Evolutionary conservation across 2,888 invertebrate genomes (phyloP).

Genomic region (Acanthacorydalis orientalis): DNA sequence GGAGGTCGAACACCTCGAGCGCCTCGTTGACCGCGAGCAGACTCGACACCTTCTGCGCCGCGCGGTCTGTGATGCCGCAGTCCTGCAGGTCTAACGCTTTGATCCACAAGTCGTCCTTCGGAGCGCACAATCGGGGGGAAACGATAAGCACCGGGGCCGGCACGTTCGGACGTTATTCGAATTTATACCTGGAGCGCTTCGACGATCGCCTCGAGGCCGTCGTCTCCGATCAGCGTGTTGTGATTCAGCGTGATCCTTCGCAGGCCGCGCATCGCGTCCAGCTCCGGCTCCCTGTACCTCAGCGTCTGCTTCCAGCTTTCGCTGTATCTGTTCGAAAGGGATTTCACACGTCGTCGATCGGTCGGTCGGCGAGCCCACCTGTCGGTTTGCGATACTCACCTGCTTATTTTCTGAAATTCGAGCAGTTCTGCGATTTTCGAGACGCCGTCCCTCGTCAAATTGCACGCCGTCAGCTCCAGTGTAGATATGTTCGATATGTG

Average conservation of each 20-base stretch:
- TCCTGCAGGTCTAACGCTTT: slow-evolving; percentile 62
- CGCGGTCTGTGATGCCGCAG: slow-evolving; percentile 50
- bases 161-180: neutral
- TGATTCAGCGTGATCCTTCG: slow-evolving; percentile 50
- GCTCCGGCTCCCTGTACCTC: slow-evolving; percentile 55
- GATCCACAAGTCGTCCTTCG: slow-evolving; percentile 64
- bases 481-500: slow-evolving; percentile 48
- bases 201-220: slow-evolving; percentile 39
- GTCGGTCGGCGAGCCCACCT: no score
- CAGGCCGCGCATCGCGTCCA: slow-evolving; percentile 56
- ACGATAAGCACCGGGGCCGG: no score
- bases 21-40: slow-evolving; percentile 46
- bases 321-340: slow-evolving; percentile 40
- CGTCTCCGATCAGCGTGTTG: slow-evolving; percentile 49
- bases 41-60: slow-evolving; percentile 36
- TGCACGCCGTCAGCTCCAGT: slow-evolving; percentile 52
- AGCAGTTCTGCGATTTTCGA: slow-evolving; percentile 46
- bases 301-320: slow-evolving; percentile 70
- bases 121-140: neutral
- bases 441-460: slow-evolving; percentile 44
- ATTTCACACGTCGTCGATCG: no score
- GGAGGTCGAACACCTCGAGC: slow-evolving; percentile 49
- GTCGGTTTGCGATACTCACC: no score
- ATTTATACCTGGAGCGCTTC: slow-evolving; percentile 32
- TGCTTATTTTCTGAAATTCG: slow-evolving; percentile 29